A percentile compares a stretch with the other conserved stretches of the same genome.
These are phyloP conservation scores for Platyrinchus mystaceus DNA, from an alignment of 2,797 vertebrate genomes.

Conservation along the genomic window DNA sequence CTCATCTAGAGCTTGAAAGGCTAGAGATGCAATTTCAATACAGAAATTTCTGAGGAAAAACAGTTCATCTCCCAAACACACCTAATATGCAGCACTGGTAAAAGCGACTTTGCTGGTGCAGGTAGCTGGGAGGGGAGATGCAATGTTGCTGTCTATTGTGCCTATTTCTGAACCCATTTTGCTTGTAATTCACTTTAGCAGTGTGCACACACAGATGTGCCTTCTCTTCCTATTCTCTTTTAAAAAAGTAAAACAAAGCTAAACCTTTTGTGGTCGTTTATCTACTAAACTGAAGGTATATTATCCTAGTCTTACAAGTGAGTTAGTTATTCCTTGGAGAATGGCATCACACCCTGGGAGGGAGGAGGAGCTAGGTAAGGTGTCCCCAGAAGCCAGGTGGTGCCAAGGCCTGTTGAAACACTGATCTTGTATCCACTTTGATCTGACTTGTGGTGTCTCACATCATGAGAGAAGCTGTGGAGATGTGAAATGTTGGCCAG, in stretches of 20 bases:
- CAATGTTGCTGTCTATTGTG: neutral
- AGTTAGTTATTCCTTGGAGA: neutral
- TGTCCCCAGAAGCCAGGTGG: neutral
- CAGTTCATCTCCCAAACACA: neutral
- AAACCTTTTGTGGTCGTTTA: neutral
- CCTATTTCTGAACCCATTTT: neutral
- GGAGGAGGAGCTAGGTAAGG: neutral
- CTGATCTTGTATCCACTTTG: neutral
- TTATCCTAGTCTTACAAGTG: neutral
- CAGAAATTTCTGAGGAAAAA: neutral
- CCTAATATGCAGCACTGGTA: too few species aligned
- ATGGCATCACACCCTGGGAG: fast-evolving
- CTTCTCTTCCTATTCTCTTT: neutral
- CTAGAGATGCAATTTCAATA: neutral
- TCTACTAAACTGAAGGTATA: neutral
- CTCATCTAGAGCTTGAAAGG: neutral
- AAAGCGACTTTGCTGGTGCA: neutral
- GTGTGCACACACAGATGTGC: neutral
- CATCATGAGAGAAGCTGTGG: neutral
- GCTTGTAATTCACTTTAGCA: neutral
- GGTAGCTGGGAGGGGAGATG: neutral
- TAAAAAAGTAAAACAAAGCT: slow-evolving; percentile 17
- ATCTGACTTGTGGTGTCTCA: neutral
- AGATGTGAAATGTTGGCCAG: neutral
- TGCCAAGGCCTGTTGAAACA: neutral